These are phyloP conservation scores for Dendroctonus ponderosae DNA, from an alignment of 1,140 invertebrate genomes.

Conservation along the genomic window DNA sequence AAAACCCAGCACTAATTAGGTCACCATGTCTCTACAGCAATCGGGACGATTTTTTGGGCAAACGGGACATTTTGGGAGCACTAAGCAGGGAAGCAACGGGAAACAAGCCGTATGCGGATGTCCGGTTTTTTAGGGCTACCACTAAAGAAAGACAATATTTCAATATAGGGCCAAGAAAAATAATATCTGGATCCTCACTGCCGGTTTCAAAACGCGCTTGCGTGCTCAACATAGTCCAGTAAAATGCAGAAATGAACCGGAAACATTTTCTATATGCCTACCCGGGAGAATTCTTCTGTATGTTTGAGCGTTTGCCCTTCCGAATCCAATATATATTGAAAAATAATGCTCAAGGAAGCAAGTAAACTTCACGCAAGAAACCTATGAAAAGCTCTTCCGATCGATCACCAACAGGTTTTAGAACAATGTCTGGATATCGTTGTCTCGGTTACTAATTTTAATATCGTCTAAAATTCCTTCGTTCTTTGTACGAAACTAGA, in stretches of 20 bases:
- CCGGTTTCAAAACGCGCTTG: slow-evolving; percentile 14
- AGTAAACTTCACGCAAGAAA: no score
- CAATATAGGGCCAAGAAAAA: slow-evolving; percentile 22
- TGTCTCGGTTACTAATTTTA: no score
- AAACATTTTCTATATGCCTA: neutral
- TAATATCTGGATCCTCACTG: slow-evolving; percentile 23
- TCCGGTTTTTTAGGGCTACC: slow-evolving; percentile 18
- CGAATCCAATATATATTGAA: no score
- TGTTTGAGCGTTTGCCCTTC: no score
- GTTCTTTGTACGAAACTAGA: no score
- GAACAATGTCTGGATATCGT: no score
- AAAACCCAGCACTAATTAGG: slow-evolving; percentile 17
- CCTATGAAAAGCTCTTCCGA: no score
- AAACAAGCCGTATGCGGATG: neutral
- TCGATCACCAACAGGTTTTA: no score
- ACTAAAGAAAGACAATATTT: slow-evolving; percentile 22
- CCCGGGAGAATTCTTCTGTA: neutral
- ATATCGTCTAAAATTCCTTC: no score
- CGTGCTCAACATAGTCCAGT: slow-evolving; percentile 20
- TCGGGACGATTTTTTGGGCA: no score
- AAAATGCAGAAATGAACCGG: neutral
- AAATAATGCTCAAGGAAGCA: no score
- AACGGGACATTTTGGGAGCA: no score
- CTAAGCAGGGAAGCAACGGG: neutral
- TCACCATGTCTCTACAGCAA: slow-evolving; percentile 11